Evolutionary conservation across 2,888 invertebrate genomes (phyloP), one percentile per base, ranked within the genome.

Genomic region (Hololepta plana): DNA sequence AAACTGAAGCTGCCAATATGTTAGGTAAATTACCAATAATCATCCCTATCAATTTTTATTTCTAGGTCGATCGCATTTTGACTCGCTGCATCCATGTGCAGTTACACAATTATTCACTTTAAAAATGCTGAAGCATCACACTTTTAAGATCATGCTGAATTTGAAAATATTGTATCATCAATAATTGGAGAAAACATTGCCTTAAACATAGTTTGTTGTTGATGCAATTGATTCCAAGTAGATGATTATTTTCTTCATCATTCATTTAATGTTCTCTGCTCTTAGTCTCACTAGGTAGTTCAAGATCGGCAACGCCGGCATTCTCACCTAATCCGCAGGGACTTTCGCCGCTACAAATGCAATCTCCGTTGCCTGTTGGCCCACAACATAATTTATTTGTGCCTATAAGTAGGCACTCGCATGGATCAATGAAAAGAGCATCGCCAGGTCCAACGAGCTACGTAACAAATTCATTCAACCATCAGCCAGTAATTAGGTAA

Each of bases 1-100:
- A 93, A 59, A 90, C 87, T 2, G 93, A 95, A 58, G 93, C 88
- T 32, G 93, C 93, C 24, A 91, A 87, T 53, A 90, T 91, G 85
- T 63, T 93, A 34, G 84, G 84, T 79, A 57, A 53, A 56, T 47
- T n/a, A n/a, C n/a, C n/a, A n/a, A n/a, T n/a, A n/a, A n/a, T n/a
- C n/a, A n/a, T n/a, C n/a, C 7, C 30, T 28, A 23, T 31, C 36
- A 19, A 11, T 16, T 20, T 21, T 22, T 29, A 32, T 32, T 29
- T 32, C 11, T 23, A 31, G 19, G 15, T 21, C 16, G 26, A 21
- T 26, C 10, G 5, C n/a, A 13, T 8, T 23, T 12, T 21, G 10
- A 5, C 6, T 6, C 5, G n/a, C n/a, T n/a, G n/a, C n/a, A n/a
- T n/a, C n/a, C n/a, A n/a, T n/a, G n/a, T n/a, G n/a, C n/a, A n/a